phyloP scores from a whole-genome alignment of 2,797 vertebrate species.

The Xenopus petersii region DNA sequence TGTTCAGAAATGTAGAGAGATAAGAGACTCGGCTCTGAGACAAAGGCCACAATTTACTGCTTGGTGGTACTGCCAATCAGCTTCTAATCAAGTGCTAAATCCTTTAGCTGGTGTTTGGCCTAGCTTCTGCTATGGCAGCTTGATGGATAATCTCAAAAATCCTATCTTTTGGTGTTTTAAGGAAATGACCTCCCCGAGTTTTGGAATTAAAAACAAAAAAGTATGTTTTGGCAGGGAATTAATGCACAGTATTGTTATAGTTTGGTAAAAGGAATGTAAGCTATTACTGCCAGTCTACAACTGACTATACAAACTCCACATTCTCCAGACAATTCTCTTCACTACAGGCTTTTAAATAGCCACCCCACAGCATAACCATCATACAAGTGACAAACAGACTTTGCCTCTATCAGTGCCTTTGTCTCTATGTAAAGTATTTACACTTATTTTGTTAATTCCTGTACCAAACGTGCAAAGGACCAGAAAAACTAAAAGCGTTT shows the following conservation, averaged over 20 bases:
- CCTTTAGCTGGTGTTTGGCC: background rate
- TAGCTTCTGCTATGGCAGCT: background rate
- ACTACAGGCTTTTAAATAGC: background rate
- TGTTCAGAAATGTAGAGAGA: background rate
- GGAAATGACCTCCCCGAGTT: background rate
- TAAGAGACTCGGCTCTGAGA: background rate
- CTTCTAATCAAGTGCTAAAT: background rate
- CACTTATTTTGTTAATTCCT: too few species aligned
- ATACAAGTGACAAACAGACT: too few species aligned
- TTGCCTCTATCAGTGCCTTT: background rate
- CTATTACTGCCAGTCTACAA: background rate
- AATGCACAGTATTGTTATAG: slow-evolving; percentile 18
- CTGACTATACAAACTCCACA: background rate
- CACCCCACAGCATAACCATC: background rate
- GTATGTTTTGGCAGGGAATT: slow-evolving; percentile 1
- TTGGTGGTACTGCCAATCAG: background rate
- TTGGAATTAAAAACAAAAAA: background rate
- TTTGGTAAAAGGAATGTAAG: background rate
- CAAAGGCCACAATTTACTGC: background rate
- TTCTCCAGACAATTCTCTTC: background rate
- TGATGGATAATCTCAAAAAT: background rate
- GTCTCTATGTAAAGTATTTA: background rate
- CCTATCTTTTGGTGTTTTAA: background rate
- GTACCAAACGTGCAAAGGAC: too few species aligned
- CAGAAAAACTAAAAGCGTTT: too few species aligned